Base-by-base conservation (phyloP, 2,797 vertebrate genomes). In the Tapirus indicus region DNA sequence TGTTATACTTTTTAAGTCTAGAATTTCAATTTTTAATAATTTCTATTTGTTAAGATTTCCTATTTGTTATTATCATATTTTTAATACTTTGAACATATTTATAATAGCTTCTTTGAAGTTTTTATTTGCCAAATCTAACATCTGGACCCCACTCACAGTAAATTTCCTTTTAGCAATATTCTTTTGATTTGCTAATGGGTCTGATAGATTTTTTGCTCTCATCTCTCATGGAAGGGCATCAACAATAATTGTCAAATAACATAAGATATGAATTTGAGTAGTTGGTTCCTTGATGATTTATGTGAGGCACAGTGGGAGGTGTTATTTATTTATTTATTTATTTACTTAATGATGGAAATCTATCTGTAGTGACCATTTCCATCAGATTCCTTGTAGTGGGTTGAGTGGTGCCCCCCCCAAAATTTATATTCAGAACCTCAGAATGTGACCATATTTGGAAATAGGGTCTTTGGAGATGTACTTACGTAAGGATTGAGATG, bases 11-110 rank as follows among this genome's bases (percentile, higher is more conserved):
- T 78, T 78, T n/a, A 91, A 77, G 14, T 91, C 18, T 83, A 47
- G 29, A 69, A 60, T 68, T 58, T 84, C 18, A 52, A 49, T 38
- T 60, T 84, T 78, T 77, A 69, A 38, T 62, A 38, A 41, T 35
- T 27, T 68, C 9, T 77, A 29, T 9, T 47, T 84, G 35, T 60
- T 85, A 66, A 75, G 1, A 38, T 69, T 86, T 78, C 38, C 38
- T 85, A 56, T 54, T 75, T 86, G 4, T 41, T 79, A 56, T 69
- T 87, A 17, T 47, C 23, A 56, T 72, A 92, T 41, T 58, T 79
- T 62, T 85, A 91, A 90, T 62, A 78, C 38, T 71, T 94, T 62
- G 71, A 85, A 78, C 41, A 60, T 68, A 66, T 89, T 66, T 84
- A 41, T 88, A 72, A 69, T 54, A 78, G 13, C 56, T 90, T 82